Conservation (phyloP, 1,140 invertebrate genomes). For the Mya arenaria region DNA sequence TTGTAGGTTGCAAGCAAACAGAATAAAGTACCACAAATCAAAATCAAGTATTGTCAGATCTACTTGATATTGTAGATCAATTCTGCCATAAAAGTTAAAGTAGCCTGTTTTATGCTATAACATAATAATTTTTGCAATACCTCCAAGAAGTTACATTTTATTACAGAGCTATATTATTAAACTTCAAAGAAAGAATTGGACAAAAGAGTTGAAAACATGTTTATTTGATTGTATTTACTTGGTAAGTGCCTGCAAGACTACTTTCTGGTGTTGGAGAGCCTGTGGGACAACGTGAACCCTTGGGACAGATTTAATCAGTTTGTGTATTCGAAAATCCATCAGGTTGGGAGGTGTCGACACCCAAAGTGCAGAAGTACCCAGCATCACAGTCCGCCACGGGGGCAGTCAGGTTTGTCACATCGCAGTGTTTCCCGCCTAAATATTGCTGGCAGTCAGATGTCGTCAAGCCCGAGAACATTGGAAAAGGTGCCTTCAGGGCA, state of each 20-base stretch:
- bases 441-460: slow-evolving; percentile 72
- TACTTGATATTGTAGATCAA: too few species aligned
- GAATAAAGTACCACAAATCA: too few species aligned
- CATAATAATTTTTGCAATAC: too few species aligned
- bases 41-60: too few species aligned
- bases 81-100: too few species aligned
- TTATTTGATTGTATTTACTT: too few species aligned
- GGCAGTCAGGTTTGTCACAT: slow-evolving; percentile 72
- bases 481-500: slow-evolving; percentile 78
- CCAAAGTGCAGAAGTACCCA: slow-evolving; percentile 74
- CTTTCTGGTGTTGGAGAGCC: slow-evolving; percentile 68
- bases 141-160: too few species aligned
- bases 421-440: slow-evolving; percentile 75
- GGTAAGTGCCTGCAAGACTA: slow-evolving; percentile 75
- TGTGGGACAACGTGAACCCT: slow-evolving; percentile 73
- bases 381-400: slow-evolving; percentile 71
- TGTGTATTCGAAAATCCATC: slow-evolving; percentile 72
- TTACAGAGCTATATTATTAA: too few species aligned
- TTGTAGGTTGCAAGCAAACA: too few species aligned
- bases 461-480: slow-evolving; percentile 69
- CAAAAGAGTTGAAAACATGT: too few species aligned
- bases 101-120: too few species aligned
- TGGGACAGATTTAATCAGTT: slow-evolving; percentile 75
- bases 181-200: too few species aligned
- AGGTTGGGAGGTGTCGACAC: slow-evolving; percentile 72